Percentiles rank a stretch among this genome's conserved stretches.
phyloP scores from a whole-genome alignment of 2,888 invertebrate species.

The Pollenia angustigena region DNA sequence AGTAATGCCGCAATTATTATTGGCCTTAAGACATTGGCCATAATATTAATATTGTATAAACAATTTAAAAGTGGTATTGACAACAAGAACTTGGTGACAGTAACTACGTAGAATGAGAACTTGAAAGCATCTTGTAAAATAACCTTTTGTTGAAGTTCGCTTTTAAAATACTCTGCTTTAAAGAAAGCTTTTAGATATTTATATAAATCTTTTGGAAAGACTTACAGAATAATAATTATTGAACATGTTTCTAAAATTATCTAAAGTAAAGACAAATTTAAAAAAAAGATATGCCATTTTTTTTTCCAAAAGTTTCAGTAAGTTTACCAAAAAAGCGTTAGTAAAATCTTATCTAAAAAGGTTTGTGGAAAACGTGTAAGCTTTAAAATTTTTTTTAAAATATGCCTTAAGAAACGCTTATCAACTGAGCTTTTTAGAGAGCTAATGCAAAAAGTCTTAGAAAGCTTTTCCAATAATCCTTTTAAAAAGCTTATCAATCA shows the following conservation, averaged over 20 bases:
- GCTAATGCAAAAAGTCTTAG: not conserved
- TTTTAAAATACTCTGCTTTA: no score
- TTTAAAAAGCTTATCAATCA: not conserved
- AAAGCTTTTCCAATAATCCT: not conserved
- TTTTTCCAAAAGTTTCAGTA: no score
- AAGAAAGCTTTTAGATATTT: no score
- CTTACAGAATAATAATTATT: no score
- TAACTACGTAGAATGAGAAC: not conserved
- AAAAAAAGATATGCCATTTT: no score
- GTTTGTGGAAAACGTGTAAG: not conserved
- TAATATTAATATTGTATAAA: conserved; percentile 43
- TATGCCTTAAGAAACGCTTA: no score
- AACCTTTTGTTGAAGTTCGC: not conserved
- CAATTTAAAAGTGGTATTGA: conserved; percentile 27
- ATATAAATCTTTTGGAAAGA: no score
- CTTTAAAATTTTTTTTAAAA: no score
- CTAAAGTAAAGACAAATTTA: no score
- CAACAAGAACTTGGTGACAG: conserved; percentile 34
- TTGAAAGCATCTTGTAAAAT: not conserved
- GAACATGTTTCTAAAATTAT: no score
- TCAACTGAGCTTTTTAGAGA: not conserved
- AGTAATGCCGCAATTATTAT: conserved; percentile 64
- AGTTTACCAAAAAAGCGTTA: not conserved
- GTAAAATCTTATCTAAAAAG: not conserved
- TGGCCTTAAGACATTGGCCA: conserved; percentile 66